Evolutionary conservation across 2,113 vertebrate species (phyloP).

Genomic region (Campylorhamphus procurvoides): DNA sequence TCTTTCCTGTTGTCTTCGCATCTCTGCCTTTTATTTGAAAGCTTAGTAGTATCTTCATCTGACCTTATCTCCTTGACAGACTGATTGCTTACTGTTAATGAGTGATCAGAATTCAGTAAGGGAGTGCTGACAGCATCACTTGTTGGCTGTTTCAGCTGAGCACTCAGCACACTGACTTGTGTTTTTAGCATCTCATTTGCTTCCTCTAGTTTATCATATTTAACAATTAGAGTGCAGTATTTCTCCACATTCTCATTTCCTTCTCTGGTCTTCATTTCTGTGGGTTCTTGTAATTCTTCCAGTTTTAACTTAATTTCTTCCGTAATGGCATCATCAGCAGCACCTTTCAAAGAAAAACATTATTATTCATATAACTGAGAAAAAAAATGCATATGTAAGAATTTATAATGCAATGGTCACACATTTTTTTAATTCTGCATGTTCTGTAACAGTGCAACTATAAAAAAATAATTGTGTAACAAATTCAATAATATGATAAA

Average conservation of each 20-base stretch:
- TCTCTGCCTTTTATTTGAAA: slow-evolving; percentile 76
- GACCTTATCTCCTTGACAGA: slow-evolving; percentile 47
- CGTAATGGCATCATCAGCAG: slow-evolving; percentile 29
- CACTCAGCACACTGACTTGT: slow-evolving; percentile 74
- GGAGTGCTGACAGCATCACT: not conserved
- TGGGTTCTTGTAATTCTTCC: slow-evolving; percentile 77
- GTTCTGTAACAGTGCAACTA: not conserved
- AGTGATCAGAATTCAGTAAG: not conserved
- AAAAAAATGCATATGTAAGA: not conserved
- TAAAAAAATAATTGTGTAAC: not conserved
- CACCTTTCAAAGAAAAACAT: slow-evolving; percentile 54
- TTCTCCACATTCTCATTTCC: slow-evolving; percentile 89
- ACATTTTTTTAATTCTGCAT: not conserved
- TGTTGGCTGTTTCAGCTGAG: slow-evolving; percentile 38
- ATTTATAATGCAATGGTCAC: not conserved
- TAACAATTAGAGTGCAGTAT: slow-evolving; percentile 84
- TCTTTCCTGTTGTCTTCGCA: slow-evolving; percentile 26
- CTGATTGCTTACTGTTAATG: not conserved
- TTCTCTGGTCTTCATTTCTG: slow-evolving; percentile 82
- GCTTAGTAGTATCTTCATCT: slow-evolving; percentile 30
- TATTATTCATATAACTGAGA: not conserved
- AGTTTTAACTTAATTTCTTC: slow-evolving; percentile 74
- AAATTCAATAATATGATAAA: not conserved
- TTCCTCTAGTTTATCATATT: slow-evolving; percentile 87
- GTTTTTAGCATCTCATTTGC: slow-evolving; percentile 81